Base-by-base conservation (phyloP, 2,888 invertebrate genomes). In the Spodoptera littoralis region DNA sequence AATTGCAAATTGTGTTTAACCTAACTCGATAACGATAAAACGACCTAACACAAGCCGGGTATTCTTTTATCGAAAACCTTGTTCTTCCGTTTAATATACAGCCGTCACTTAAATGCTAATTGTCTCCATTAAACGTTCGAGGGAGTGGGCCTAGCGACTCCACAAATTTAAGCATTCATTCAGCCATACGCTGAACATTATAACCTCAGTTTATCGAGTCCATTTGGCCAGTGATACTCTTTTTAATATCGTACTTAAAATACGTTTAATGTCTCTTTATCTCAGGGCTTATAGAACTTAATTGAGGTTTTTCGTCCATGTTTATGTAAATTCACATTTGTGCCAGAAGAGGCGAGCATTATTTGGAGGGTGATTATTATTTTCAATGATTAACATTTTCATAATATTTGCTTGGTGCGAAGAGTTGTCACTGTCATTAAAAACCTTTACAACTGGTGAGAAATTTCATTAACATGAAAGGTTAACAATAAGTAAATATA, bases 221-320 rank as follows among this genome's bases (percentile, higher is more conserved):
- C 90, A 92, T 93, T 93, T 91, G 92, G 90, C 91, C 82, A 82
- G 84, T 85, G 86, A 88, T 89, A 85, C 88, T 90, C 88, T 92
- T 92, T 93, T 92, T 92, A 91, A 92, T 91, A 91, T 84, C 90
- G 86, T 91, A 84, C 89, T 93, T 93, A 89, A 92, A 89, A 36
- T 36, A 36, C 36, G 36, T 92, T 92, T 93, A 89, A 93, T 90
- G 90, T 88, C 88, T 88, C 85, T 86, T 88, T 91, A 91, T 91
- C 88, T 88, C 84, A 75, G 79, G 82, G 84, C 86, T 90, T 90
- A 89, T 84, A 82, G 84, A 79, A 81, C 87, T 86, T 89, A 90
- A 91, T 90, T 89, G 88, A 84, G 84, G 84, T 87, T 88, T 91
- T 88, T 88, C 80, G 73, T 81, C 79, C 81, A 85, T 87, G 81